phyloP scores from a whole-genome alignment of 2,888 invertebrate genomes.

The Dichetophora obliterata region DNA sequence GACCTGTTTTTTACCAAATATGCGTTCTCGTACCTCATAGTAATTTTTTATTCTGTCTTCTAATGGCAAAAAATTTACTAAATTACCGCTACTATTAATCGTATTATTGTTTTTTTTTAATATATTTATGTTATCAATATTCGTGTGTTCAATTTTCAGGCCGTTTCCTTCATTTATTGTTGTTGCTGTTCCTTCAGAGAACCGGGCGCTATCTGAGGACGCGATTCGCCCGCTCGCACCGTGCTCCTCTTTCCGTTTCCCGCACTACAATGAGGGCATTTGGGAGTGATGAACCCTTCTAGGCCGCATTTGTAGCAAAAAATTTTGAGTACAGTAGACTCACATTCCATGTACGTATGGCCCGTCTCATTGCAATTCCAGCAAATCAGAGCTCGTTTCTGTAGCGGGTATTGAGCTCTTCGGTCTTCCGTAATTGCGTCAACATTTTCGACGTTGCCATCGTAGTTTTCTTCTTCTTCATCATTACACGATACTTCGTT shows the following conservation, averaged over 20 bases:
- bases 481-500: background rate
- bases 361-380: background rate
- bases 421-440: background rate
- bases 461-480: background rate
- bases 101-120: too few species aligned
- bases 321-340: background rate
- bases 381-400: background rate
- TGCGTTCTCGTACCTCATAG: too few species aligned
- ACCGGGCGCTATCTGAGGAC: conserved; percentile 9
- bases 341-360: background rate
- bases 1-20: too few species aligned
- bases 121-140: too few species aligned
- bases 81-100: too few species aligned
- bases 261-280: background rate
- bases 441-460: background rate
- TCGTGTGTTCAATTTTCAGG: too few species aligned
- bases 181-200: background rate
- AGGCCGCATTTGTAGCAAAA: background rate
- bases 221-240: conserved; percentile 17
- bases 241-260: conserved; percentile 29
- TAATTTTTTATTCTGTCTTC: too few species aligned
- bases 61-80: too few species aligned
- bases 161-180: background rate
- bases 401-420: background rate
- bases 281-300: background rate